phyloP scores from a whole-genome alignment of 2,797 vertebrate species.

The Pseudotriccus pelzelni region DNA sequence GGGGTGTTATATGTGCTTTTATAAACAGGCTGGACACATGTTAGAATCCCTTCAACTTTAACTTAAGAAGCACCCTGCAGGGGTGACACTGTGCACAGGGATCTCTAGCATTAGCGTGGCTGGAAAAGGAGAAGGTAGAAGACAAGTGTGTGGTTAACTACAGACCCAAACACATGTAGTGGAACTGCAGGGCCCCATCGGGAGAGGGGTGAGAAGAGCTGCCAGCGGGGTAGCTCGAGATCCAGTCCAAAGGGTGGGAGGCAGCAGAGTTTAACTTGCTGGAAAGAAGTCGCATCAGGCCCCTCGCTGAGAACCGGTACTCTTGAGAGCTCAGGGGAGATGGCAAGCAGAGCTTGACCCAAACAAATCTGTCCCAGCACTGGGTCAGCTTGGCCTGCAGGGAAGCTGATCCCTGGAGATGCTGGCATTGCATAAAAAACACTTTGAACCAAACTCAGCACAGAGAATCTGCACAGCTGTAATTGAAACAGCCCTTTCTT shows the following conservation, averaged over 20 bases:
- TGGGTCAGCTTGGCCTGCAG: neutral
- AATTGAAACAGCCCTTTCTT: constrained; percentile 28
- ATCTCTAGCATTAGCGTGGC: neutral
- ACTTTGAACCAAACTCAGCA: neutral
- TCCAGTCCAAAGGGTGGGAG: neutral
- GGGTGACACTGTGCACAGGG: neutral
- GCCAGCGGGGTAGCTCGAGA: accelerated
- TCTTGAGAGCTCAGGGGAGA: neutral
- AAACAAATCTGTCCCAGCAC: neutral
- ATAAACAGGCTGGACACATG: neutral
- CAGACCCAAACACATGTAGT: accelerated
- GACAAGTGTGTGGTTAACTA: neutral
- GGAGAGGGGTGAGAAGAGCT: neutral
- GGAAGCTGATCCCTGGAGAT: constrained; percentile 7
- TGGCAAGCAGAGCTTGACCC: neutral
- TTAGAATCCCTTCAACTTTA: neutral
- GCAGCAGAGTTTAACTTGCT: neutral
- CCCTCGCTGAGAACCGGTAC: neutral
- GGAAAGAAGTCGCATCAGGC: neutral
- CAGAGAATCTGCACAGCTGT: neutral
- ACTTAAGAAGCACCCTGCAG: neutral
- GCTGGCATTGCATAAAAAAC: constrained; percentile 10
- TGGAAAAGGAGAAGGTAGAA: neutral
- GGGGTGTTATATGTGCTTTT: neutral
- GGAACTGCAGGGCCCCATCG: neutral